Evolutionary conservation across 92 coral and sea anemone genomes (phyloP).

Genomic region (Epizoanthus ramosus): DNA sequence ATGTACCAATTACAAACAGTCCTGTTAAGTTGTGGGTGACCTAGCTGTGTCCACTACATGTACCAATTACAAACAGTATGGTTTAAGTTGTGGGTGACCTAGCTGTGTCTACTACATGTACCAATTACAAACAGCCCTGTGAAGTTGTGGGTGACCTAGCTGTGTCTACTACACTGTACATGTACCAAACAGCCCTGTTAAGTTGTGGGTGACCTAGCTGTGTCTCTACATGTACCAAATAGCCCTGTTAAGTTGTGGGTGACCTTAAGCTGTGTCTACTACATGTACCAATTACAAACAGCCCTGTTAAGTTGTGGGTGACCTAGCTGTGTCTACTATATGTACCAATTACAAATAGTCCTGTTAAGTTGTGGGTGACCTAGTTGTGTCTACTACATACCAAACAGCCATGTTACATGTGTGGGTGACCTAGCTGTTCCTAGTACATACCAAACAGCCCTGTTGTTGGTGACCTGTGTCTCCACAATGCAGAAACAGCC

Average conservation of each 20-base stretch:
- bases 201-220: slow-evolving; percentile 67
- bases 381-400: neutral
- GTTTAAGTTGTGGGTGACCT: neutral
- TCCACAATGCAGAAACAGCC: slow-evolving; percentile 87
- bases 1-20: too few species aligned
- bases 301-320: neutral
- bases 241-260: neutral
- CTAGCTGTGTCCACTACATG: neutral
- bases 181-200: slow-evolving; percentile 70
- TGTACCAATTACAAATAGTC: too few species aligned
- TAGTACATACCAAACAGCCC: slow-evolving; percentile 67
- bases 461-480: slow-evolving; percentile 73
- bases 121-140: neutral
- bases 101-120: neutral
- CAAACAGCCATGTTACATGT: neutral
- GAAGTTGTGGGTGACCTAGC: neutral
- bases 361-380: neutral
- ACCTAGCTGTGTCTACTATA: neutral
- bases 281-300: too few species aligned
- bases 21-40: neutral
- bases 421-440: slow-evolving; percentile 5
- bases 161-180: slow-evolving; percentile 32
- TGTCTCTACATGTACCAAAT: slow-evolving; percentile 71
- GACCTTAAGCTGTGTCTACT: too few species aligned
- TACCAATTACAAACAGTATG: neutral